Base-by-base conservation (phyloP, 2,113 vertebrate genomes). In the Scopus umbretta region DNA sequence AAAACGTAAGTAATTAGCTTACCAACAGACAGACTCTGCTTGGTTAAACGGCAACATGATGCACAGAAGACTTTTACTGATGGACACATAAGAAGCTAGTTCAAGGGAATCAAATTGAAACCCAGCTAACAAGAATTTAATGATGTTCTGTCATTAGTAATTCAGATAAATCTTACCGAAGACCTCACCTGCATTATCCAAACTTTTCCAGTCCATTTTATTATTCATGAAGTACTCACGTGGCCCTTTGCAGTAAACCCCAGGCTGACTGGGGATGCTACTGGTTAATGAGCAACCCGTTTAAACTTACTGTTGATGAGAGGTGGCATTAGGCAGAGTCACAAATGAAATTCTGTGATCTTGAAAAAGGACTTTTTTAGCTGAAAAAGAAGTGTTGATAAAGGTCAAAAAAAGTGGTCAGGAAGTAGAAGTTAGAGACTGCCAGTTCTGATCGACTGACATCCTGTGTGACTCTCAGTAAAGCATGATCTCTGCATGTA, bases 1-100 rank as follows among this genome's bases (percentile, higher is more conserved):
- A 95, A 96, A 96, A 78, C 47, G 17, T 2, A 73, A 65, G 30
- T 86, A 95, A 94, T 97, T 95, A 96, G 79, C 65, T 88, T 19
- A 59, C 71, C 63, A 93, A 66, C 29, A 90, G 63, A 42, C 23
- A 81, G 71, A 71, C 43, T 29, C 19, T 55, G 27, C 43, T 92
- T 62, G 74, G 61, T 84, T 75, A 91, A 68, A 94, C 90, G 68
- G 72, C 67, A 92, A 68, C n/a, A 53, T 29, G 55, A 91, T 30
- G 82, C 79, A 74, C 12, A 34, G 59, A 92, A 80, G 68, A 83
- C 38, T 30, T 93, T 83, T 90, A 19, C 61, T 94, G 75, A 83
- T 63, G 68, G 86, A 61, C 67, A 84, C 30, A 40, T 30, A 52
- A 63, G 38, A 71, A 86, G 88, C 17, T 52, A 32, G 86, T 90